These are phyloP conservation scores for Chaenodraco wilsoni DNA, from an alignment of 2,797 vertebrate species.

Conservation along the genomic window DNA sequence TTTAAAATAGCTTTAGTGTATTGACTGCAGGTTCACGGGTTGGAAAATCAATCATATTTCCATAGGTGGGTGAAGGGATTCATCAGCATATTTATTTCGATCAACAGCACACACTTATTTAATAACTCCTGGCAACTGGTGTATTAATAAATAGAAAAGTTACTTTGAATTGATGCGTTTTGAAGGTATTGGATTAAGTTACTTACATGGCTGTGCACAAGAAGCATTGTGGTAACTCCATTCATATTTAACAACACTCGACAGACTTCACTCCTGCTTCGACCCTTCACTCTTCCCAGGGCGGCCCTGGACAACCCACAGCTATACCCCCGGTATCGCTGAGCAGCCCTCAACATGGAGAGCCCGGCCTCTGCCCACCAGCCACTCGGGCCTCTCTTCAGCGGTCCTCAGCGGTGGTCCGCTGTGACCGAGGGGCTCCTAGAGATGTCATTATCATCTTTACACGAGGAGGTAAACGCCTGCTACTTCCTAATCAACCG, in stretches of 20 bases:
- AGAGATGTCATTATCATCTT: constrained; percentile 78
- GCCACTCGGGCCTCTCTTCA: constrained; percentile 64
- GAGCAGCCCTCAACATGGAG: constrained; percentile 60
- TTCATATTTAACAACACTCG: background rate
- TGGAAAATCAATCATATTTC: no score
- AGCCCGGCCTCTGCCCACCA: constrained; percentile 59
- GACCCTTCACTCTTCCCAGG: constrained; percentile 16
- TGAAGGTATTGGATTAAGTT: no score
- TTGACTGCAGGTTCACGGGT: no score
- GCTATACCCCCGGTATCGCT: constrained; percentile 27
- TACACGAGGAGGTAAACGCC: constrained; percentile 74
- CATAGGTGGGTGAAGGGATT: no score
- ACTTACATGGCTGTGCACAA: no score
- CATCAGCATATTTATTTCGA: no score
- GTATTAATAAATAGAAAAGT: no score
- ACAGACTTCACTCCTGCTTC: constrained; percentile 3
- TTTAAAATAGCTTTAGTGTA: no score
- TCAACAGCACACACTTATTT: no score
- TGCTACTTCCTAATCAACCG: constrained; percentile 73
- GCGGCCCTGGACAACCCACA: background rate
- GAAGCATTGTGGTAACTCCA: background rate
- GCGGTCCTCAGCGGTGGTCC: constrained; percentile 44
- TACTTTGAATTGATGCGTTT: background rate
- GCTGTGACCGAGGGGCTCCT: constrained; percentile 61
- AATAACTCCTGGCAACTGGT: no score